Base-by-base conservation (phyloP, 2,113 vertebrate genomes). In the Colossoma macropomum region DNA sequence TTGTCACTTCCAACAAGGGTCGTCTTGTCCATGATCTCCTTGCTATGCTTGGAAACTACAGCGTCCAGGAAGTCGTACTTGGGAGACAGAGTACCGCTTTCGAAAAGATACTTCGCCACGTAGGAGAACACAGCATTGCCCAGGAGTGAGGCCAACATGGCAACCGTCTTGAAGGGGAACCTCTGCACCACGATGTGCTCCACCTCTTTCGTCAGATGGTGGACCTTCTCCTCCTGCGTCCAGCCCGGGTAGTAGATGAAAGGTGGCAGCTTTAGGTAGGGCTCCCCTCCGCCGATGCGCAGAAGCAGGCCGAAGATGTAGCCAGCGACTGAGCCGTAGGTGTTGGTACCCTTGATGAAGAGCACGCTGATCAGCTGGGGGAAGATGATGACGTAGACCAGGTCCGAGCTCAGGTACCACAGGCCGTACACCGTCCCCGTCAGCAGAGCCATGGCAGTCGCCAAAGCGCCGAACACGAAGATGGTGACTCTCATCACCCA, bases 381-480 rank as follows among this genome's bases (percentile, higher is more conserved):
- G 88, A 99, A 99, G 91, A 99, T 98, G 92, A 99, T 96, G 91
- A 99, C 97, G 84, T 99, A 99, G 54, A 99, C 96, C 1, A 99
- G 93, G 88, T 99, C 98, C 5, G 97, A 99, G 90, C 97, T 99
- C 85, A 99, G 95, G 92, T 98, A 99, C 98, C 98, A 99, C 79
- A 99, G 95, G 68, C 98, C 98, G 0, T 99, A 99, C n/a, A 99
- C 96, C 0, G 97, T 97, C 0, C 97, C 95, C 0, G 98, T 96
- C 25, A 99, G 90, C 84, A 99, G 89, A 0, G 98, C 98, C 97
- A 99, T 98, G 6, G 96, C 95, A 25, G 97, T 98, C n/a, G 98
- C 97, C 13, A 96, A 89, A 0, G 95, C 96, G 84, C 98, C 98
- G 16, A 99, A 99, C 19, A 98, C 90, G 74, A 99, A 95, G 84